Percentiles rank a stretch among this genome's conserved stretches.
Conservation (phyloP, 2,113 vertebrate genomes). For the Salvelinus fontinalis region DNA sequence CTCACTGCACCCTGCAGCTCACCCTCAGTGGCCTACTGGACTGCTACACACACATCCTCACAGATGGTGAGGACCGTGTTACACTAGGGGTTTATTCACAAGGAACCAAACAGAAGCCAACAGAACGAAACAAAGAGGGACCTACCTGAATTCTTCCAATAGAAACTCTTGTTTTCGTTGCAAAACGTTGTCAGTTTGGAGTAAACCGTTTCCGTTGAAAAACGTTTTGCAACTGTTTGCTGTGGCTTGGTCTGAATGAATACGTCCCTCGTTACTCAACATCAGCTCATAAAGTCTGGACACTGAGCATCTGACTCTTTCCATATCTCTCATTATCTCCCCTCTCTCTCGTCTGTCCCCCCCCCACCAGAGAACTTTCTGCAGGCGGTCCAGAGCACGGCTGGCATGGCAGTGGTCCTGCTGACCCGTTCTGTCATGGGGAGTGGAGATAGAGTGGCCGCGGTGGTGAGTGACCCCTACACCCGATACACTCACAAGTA, state of each 20-base stretch:
- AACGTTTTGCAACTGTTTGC: no score
- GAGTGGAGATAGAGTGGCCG: conserved; percentile 75
- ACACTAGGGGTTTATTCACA: not conserved
- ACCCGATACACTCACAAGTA: not conserved
- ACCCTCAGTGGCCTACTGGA: conserved; percentile 80
- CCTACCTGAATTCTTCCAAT: no score
- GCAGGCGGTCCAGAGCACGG: conserved; percentile 87
- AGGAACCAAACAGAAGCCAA: no score
- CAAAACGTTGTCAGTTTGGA: no score
- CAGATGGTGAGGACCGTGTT: conserved; percentile 77
- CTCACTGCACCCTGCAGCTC: conserved; percentile 59
- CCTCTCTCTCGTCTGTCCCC: not conserved
- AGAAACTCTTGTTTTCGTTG: no score
- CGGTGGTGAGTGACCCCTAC: conserved; percentile 77
- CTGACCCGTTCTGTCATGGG: conserved; percentile 81
- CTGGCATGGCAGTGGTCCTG: conserved; percentile 87
- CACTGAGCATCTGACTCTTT: no score
- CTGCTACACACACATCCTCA: conserved; percentile 80
- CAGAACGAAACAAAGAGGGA: no score
- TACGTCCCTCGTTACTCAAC: no score
- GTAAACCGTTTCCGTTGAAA: no score
- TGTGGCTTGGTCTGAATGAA: no score
- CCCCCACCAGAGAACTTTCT: conserved; percentile 79
- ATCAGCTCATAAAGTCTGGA: no score
- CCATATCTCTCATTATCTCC: no score